Evolutionary conservation across 2,888 invertebrate species (phyloP).

Genomic region (Oscheius sp.): DNA sequence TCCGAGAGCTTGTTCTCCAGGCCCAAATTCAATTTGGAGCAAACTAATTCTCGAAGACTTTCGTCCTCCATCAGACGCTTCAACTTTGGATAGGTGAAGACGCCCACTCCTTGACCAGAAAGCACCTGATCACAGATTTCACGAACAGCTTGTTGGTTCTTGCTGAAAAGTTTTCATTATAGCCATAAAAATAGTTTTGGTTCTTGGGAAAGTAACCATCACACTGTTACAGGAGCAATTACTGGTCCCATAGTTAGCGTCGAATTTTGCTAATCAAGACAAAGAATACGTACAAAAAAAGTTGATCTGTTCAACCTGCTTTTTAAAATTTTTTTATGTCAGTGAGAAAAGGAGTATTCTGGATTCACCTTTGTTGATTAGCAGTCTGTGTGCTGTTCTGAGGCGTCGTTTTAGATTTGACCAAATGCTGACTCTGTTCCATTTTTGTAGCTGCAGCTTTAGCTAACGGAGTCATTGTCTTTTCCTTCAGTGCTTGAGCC

Average conservation of each 20-base stretch:
- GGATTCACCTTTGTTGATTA: constrained; percentile 59
- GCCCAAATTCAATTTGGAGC: constrained; percentile 92
- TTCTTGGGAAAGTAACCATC: too few species aligned
- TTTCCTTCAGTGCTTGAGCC: constrained; percentile 71
- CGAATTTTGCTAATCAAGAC: too few species aligned
- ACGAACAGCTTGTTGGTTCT: constrained; percentile 72
- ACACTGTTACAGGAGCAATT: too few species aligned
- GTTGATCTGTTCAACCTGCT: too few species aligned
- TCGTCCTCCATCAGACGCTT: constrained; percentile 92
- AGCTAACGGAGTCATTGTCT: constrained; percentile 69
- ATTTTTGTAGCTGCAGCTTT: constrained; percentile 64
- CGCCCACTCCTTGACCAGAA: constrained; percentile 93
- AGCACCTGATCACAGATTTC: constrained; percentile 78
- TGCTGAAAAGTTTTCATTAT: constrained; percentile 57
- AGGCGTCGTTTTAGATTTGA: constrained; percentile 53
- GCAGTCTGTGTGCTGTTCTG: constrained; percentile 62
- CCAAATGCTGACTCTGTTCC: constrained; percentile 69
- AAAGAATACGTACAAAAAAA: too few species aligned
- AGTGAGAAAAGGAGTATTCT: not conserved
- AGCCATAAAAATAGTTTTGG: too few species aligned
- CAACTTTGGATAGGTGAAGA: constrained; percentile 83
- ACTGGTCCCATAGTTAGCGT: too few species aligned
- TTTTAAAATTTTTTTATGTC: too few species aligned
- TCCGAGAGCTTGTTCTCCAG: constrained; percentile 91
- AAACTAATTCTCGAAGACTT: constrained; percentile 92